Evolutionary conservation across 2,888 invertebrate species (phyloP).

Genomic region (Eutolmus rufibarbis): DNA sequence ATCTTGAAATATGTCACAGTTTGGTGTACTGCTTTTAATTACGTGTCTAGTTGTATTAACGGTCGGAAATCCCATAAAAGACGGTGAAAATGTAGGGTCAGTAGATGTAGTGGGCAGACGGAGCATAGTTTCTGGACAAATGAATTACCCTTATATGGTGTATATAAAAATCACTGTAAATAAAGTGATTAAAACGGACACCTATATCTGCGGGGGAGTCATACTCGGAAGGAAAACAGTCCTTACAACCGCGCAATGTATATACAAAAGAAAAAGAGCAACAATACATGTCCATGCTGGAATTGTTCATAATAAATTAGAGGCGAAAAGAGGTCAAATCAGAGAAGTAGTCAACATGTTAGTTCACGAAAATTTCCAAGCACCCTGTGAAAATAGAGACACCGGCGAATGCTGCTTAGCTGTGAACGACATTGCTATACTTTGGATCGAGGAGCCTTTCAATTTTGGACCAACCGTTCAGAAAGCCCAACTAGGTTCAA

Average conservation of each 20-base stretch:
- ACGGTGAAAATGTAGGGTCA: neutral
- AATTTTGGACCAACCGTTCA: neutral
- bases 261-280: neutral
- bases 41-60: neutral
- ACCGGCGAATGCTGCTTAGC: neutral
- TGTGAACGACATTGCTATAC: neutral
- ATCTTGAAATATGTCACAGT: neutral
- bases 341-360: neutral
- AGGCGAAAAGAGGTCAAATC: neutral
- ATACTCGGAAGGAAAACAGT: neutral
- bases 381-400: neutral
- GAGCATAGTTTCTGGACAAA: neutral
- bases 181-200: neutral
- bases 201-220: neutral
- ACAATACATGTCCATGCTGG: neutral
- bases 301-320: neutral
- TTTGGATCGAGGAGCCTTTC: neutral
- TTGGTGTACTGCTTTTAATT: neutral
- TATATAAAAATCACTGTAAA: neutral
- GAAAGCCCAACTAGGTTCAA: neutral
- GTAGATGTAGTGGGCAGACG: neutral
- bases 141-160: neutral
- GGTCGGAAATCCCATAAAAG: neutral
- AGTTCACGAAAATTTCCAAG: neutral
- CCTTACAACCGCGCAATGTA: neutral